Base-by-base conservation (phyloP, 2,113 vertebrate genomes). In the Ctenomys sociabilis region DNA sequence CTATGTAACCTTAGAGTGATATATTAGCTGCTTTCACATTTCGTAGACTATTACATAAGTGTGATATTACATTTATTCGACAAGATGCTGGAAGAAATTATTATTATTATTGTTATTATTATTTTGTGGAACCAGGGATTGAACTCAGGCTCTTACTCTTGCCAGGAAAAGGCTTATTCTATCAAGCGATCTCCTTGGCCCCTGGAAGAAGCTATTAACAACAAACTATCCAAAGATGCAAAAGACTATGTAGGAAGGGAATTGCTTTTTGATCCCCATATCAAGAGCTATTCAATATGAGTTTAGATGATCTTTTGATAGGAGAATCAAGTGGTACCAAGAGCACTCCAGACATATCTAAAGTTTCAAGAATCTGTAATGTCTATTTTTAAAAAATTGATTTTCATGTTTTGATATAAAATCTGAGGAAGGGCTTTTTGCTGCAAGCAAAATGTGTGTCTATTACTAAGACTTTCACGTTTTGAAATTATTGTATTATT, bases 401-500 rank as follows among this genome's bases (percentile, higher is more conserved):
- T 88, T 95, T 49, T 81, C 82, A 73, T 37, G 40, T 84, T 86
- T 91, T 87, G 61, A 49, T 66, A 83, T 78, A 52, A 83, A 96
- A 89, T 78, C 73, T 90, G 49, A 70, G 66, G 78, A 88, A 94
- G 78, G n/a, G 40, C 88, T 95, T 49, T 94, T 96, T 93, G 37
- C 77, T 94, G 2, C 68, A 84, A 43, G 63, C n/a, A 88, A 96
- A 92, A 96, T 95, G 12, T 72, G 95, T 93, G 45, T 17, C 59
- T 68, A 80, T 87, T 90, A 40, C 90, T 94, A 82, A 88, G 70
- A 70, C 40, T 81, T 95, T 90, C 80, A 95, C 88, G n/a, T 49
- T 87, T 91, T 77, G 54, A 93, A 93, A 85, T 85, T 85, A 21
- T 95, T 94, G 61, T 63, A 88, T 93, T 92, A 95, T 88, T 86